Percentiles rank a stretch among this genome's conserved stretches.
Evolutionary conservation across 2,888 invertebrate genomes (phyloP).

Genomic region (Metellina segmentata): DNA sequence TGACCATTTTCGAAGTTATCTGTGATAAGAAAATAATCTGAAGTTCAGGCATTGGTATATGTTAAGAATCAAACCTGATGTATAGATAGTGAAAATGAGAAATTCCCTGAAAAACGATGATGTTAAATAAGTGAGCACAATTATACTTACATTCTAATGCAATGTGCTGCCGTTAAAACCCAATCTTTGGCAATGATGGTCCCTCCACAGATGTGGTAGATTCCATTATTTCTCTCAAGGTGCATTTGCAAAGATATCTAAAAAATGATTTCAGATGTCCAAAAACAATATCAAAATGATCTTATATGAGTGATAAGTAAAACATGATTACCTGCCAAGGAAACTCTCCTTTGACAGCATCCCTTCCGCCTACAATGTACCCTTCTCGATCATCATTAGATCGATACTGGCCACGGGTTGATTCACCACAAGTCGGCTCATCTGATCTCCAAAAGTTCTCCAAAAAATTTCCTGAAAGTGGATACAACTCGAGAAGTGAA

Average conservation of each 20-base stretch:
- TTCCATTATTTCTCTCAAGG: conserved; percentile 68
- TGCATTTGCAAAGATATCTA: conserved; percentile 71
- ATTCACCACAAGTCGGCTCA: conserved; percentile 42
- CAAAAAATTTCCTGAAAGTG: conserved; percentile 28
- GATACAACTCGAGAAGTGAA: neutral
- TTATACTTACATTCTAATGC: conserved; percentile 63
- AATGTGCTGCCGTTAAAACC: conserved; percentile 73
- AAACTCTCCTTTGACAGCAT: conserved; percentile 70
- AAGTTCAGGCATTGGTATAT: too few relatives aligned
- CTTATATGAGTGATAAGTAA: neutral
- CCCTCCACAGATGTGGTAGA: conserved; percentile 71
- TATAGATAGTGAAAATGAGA: too few relatives aligned
- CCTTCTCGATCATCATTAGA: conserved; percentile 36
- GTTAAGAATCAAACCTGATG: too few relatives aligned
- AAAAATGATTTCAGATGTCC: neutral
- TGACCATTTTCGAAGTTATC: too few relatives aligned
- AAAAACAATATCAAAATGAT: neutral
- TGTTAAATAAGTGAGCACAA: neutral
- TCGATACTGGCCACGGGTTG: neutral
- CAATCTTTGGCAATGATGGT: conserved; percentile 72
- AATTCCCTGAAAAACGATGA: too few relatives aligned
- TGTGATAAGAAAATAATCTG: too few relatives aligned
- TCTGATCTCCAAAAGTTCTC: conserved; percentile 53
- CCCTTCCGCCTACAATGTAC: conserved; percentile 73
- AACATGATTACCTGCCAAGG: conserved; percentile 72